Evolutionary conservation across 64 coral and sea anemone genomes (phyloP), one percentile per base, ranked within the genome.

Genomic region (Porites australiensis): DNA sequence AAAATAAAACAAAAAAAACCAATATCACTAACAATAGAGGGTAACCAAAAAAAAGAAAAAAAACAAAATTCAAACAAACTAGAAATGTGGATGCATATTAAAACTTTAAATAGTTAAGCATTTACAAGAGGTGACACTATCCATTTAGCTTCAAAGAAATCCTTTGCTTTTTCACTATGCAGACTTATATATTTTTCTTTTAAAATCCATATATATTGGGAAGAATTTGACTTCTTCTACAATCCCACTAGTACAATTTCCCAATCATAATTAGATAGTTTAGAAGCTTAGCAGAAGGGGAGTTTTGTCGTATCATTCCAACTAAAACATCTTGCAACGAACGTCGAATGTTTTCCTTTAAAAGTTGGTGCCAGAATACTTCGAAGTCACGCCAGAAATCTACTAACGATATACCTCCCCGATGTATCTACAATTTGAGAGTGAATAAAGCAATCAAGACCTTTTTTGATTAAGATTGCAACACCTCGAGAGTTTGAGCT

Each of bases 181-280:
- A 66, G 64, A 62, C 2, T 62, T 62, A n/a, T n/a, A n/a, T n/a
- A n/a, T n/a, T 21, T 66, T 66, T 66, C 64, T 66, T 66, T 66
- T 66, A 18, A 66, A 66, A 66, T 66, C 64, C 64, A 66, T 16
- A 66, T 66, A 66, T 66, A n/a, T n/a, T n/a, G n/a, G n/a, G n/a
- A n/a, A n/a, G n/a, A n/a, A n/a, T n/a, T n/a, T n/a, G n/a, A n/a
- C 1, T 66, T 66, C 64, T 66, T 66, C 64, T 66, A 66, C 64
- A 66, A 66, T 66, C 64, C 64, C 64, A 66, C 64, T 18, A 66
- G 64, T 66, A 66, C 64, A 66, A 66, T 66, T 66, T 9, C 64
- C 64, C 64, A n/a, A n/a, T n/a, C n/a, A n/a, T n/a, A n/a, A n/a
- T n/a, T n/a, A n/a, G n/a, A n/a, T n/a, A n/a, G n/a, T n/a, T n/a